A percentile compares a stretch with the other conserved stretches of the same genome.
These are phyloP conservation scores for Meta bourneti DNA, from an alignment of 2,888 invertebrate genomes.

Conservation along the genomic window DNA sequence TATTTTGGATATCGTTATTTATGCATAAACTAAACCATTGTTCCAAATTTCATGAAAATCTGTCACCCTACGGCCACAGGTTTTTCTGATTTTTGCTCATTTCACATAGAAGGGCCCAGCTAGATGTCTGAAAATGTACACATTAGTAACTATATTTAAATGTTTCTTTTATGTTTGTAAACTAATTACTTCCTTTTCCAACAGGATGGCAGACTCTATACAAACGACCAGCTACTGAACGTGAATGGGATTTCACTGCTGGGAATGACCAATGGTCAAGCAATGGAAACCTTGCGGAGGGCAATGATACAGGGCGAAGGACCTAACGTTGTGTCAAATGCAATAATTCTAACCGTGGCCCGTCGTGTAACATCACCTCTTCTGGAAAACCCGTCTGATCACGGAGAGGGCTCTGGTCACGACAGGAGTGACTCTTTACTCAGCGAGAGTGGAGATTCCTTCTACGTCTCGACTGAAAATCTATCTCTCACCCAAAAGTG, in stretches of 20 bases:
- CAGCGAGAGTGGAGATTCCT: conserved; percentile 74
- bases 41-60: no score
- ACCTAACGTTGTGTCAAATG: conserved; percentile 88
- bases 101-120: no score
- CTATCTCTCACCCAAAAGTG: conserved; percentile 49
- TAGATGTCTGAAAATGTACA: no score
- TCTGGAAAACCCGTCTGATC: conserved; percentile 47
- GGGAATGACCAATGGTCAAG: conserved; percentile 93
- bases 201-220: conserved; percentile 87
- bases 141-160: no score
- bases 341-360: conserved; percentile 93
- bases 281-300: conserved; percentile 91
- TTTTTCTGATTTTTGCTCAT: no score
- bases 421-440: conserved; percentile 74
- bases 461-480: conserved; percentile 73
- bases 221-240: conserved; percentile 95
- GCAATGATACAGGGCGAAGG: conserved; percentile 81
- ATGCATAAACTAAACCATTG: no score
- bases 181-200: neutral
- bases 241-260: conserved; percentile 93
- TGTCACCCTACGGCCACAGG: no score
- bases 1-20: no score
- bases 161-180: neutral
- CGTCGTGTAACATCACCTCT: conserved; percentile 84
- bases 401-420: conserved; percentile 63